Base-by-base conservation (phyloP, 2,113 vertebrate species). In the Monopterus albus region DNA sequence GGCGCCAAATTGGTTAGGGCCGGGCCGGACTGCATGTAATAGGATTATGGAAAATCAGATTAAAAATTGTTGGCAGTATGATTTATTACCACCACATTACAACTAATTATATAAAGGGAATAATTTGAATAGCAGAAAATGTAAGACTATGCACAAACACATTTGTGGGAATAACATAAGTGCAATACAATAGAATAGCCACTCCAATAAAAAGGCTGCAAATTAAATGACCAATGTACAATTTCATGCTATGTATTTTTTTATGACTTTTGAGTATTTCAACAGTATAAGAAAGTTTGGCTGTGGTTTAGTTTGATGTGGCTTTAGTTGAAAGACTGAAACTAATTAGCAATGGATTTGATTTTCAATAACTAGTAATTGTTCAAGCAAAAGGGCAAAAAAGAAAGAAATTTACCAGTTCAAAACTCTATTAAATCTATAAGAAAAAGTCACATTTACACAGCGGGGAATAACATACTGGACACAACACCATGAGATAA, bases 41-140 rank as follows among this genome's bases (percentile, higher is more conserved):
- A n/a, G n/a, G n/a, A n/a, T n/a, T n/a, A n/a, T n/a, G n/a, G n/a
- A n/a, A 63, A 65, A 78, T 23, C 39, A 36, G 50, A 75, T 72
- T 67, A 23, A 36, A 65, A 75, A 23, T n/a, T n/a, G n/a, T n/a
- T n/a, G n/a, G n/a, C n/a, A 4, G 25, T 26, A 28, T 73, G 65
- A 47, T 67, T 73, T 51, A 40, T 72, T 18, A 43, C 33, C 36
- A 23, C 42, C 13, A n/a, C n/a, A 35, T 11, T 23, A 14, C 5
- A 46, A 72, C 0, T 26, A 53, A 39, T 47, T 14, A 9, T n/a
- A 13, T 1, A 42, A 62, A 8, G 1, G 18, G 23, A 47, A 20
- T 17, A 20, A 35, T 29, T 60, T 1, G 21, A 36, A 26, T 7
- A 9, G 57, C 10, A 56, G 25, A 56, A 35, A 17, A 7, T 26